Evolutionary conservation across 2,888 invertebrate species (phyloP).

Genomic region (Eristalis intricaria): DNA sequence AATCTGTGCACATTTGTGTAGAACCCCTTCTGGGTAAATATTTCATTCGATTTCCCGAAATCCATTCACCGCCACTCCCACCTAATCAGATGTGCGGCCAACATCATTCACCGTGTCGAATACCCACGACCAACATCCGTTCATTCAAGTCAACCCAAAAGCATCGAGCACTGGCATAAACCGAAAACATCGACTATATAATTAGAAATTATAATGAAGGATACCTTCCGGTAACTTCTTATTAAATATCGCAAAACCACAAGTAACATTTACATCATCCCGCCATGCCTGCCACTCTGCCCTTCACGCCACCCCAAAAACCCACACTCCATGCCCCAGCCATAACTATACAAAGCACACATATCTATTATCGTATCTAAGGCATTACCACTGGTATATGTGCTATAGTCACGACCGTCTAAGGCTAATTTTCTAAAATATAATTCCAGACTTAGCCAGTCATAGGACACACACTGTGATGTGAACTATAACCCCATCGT

Average conservation of each 20-base stretch:
- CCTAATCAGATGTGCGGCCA: background rate
- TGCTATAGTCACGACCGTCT: constrained; percentile 58
- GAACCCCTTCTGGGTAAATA: background rate
- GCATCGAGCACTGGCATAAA: background rate
- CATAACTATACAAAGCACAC: constrained; percentile 12
- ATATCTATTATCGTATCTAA: background rate
- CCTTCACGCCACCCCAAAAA: constrained; percentile 16
- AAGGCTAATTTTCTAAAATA: constrained; percentile 70
- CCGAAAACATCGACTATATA: constrained; percentile 55
- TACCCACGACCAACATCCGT: background rate
- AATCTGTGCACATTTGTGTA: background rate
- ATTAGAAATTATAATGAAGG: constrained; percentile 73
- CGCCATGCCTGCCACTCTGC: background rate
- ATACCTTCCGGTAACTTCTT: constrained; percentile 50
- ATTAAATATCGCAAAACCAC: constrained; percentile 53
- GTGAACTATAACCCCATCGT: constrained; percentile 21
- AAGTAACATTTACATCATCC: constrained; percentile 48
- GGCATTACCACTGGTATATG: constrained; percentile 17
- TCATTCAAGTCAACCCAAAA: background rate
- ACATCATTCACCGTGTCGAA: background rate
- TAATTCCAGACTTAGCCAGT: constrained; percentile 64
- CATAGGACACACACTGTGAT: constrained; percentile 28
- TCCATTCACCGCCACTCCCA: background rate
- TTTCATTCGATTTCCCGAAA: background rate
- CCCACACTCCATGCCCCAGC: constrained; percentile 5